These are phyloP conservation scores for Limnothrissa miodon DNA, from an alignment of 2,113 vertebrate species.

Conservation along the genomic window DNA sequence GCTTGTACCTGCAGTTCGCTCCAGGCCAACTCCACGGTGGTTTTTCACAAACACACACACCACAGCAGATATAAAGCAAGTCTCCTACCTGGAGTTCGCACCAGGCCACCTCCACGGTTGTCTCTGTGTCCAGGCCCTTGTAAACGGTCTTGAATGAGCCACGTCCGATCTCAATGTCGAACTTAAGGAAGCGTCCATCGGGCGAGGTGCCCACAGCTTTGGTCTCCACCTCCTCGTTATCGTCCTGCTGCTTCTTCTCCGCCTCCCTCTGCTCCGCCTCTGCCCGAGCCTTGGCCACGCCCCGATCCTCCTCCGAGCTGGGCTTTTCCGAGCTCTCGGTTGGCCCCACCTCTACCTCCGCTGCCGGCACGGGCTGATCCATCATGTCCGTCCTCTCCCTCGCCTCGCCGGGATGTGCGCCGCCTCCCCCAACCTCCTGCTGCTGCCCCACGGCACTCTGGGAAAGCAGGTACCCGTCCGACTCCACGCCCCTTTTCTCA, in stretches of 20 bases:
- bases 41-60: constrained; percentile 71
- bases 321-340: constrained; percentile 16
- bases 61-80: neutral
- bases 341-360: constrained; percentile 40
- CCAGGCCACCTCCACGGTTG: constrained; percentile 98
- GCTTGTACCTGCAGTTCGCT: constrained; percentile 91
- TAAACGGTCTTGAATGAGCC: constrained; percentile 99
- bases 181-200: constrained; percentile 95
- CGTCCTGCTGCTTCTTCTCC: constrained; percentile 80
- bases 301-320: constrained; percentile 62
- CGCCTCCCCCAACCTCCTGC: neutral
- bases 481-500: constrained; percentile 43
- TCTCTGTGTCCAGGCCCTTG: constrained; percentile 96
- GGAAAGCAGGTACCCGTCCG: constrained; percentile 48
- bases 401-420: constrained; percentile 43
- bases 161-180: constrained; percentile 96
- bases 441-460: constrained; percentile 48
- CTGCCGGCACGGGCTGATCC: constrained; percentile 4
- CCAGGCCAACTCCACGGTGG: constrained; percentile 98
- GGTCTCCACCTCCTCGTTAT: constrained; percentile 93
- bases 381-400: constrained; percentile 18
- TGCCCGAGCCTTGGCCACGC: constrained; percentile 65
- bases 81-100: constrained; percentile 91
- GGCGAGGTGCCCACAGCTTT: constrained; percentile 96
- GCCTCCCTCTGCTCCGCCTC: constrained; percentile 70